Evolutionary conservation across 2,888 invertebrate species (phyloP).

Genomic region (Strigamia transsilvanica): DNA sequence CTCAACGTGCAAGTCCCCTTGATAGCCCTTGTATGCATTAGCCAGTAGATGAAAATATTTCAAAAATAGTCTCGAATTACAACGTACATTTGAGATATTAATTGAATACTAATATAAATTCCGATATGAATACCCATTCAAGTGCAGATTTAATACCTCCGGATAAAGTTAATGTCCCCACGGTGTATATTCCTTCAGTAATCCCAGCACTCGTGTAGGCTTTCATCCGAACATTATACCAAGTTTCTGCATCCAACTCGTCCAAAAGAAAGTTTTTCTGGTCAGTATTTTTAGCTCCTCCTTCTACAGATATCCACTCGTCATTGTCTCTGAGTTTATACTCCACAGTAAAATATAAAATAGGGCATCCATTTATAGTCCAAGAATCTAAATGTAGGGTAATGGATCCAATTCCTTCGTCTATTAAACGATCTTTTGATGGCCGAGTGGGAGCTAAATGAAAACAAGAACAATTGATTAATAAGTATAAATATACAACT

Average conservation of each 20-base stretch:
- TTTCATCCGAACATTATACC: constrained; percentile 60
- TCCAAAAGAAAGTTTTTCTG: constrained; percentile 59
- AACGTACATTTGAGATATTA: too few relatives aligned
- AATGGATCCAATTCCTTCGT: constrained; percentile 64
- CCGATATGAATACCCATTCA: too few relatives aligned
- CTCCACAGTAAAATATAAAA: constrained; percentile 64
- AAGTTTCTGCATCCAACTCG: constrained; percentile 59
- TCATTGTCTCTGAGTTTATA: constrained; percentile 59
- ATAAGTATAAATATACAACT: neutral
- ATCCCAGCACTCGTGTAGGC: constrained; percentile 61
- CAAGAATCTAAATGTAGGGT: constrained; percentile 64
- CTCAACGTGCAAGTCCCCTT: too few relatives aligned
- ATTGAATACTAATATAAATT: too few relatives aligned
- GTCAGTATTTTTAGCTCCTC: constrained; percentile 59
- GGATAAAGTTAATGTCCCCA: constrained; percentile 60
- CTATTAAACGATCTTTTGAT: constrained; percentile 62
- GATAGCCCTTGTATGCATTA: too few relatives aligned
- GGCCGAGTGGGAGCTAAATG: constrained; percentile 65
- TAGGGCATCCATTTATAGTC: constrained; percentile 64
- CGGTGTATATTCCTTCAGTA: constrained; percentile 60
- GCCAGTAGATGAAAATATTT: too few relatives aligned
- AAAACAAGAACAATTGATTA: neutral
- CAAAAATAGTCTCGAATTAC: too few relatives aligned
- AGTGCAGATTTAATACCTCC: constrained; percentile 58
- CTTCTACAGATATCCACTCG: constrained; percentile 59